These are phyloP conservation scores for Sebastes baramenuke DNA, from an alignment of 2,797 vertebrate genomes.

Conservation along the genomic window DNA sequence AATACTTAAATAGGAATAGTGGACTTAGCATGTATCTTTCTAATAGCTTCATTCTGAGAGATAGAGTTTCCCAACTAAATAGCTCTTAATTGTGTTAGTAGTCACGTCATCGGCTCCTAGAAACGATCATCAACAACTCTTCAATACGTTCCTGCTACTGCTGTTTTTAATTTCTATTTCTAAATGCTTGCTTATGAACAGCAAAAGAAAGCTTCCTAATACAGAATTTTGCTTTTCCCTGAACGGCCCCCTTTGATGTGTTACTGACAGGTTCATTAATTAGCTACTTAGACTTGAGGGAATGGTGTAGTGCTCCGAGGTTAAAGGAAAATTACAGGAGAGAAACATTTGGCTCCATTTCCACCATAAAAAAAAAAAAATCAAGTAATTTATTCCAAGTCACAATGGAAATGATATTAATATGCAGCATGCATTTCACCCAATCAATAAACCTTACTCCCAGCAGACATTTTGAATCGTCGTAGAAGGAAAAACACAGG, in stretches of 20 bases:
- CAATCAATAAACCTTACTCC: not conserved
- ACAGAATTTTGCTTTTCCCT: not conserved
- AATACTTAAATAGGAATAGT: constrained; percentile 8
- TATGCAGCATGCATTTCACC: not conserved
- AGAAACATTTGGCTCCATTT: not conserved
- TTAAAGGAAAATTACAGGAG: not conserved
- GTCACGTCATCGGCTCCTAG: not conserved
- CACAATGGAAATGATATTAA: not conserved
- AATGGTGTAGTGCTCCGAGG: not conserved
- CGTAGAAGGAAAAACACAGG: not conserved
- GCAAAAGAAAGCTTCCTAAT: not conserved
- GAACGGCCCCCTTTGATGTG: not conserved
- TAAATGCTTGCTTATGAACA: not conserved
- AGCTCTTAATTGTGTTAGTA: not conserved
- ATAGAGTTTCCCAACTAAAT: not conserved
- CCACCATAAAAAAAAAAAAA: not conserved
- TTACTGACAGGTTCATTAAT: constrained; percentile 39
- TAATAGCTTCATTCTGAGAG: not conserved
- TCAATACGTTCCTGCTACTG: not conserved
- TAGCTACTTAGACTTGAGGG: constrained; percentile 6
- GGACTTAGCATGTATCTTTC: not conserved
- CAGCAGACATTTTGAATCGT: not conserved
- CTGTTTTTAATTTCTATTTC: not conserved
- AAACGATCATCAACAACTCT: not conserved
- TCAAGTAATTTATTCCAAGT: not conserved